phyloP scores from a whole-genome alignment of 2,797 vertebrate species.

The Mormyrus proboscirostris region DNA sequence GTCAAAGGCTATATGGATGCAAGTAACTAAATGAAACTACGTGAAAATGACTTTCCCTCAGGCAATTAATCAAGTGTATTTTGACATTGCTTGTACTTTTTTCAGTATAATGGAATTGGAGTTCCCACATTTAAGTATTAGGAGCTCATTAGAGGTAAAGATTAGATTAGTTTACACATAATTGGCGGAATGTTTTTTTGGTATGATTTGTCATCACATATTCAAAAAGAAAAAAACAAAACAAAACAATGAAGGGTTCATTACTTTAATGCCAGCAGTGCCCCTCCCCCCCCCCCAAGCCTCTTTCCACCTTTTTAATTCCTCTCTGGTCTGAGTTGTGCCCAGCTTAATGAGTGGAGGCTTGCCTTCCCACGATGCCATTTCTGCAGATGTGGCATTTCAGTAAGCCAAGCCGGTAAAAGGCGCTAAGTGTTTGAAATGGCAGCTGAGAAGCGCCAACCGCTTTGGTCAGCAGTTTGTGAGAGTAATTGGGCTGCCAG shows the following conservation, averaged over 20 bases:
- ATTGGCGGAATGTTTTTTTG: background rate
- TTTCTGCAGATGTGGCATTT: conserved; percentile 32
- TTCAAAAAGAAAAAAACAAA: background rate
- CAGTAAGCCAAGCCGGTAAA: conserved; percentile 25
- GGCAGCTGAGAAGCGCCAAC: conserved; percentile 26
- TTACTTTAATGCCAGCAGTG: conserved; percentile 8
- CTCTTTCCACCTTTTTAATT: conserved; percentile 22
- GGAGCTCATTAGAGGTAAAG: background rate
- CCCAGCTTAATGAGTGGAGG: conserved; percentile 23
- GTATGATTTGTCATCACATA: background rate
- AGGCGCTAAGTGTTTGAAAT: conserved; percentile 39
- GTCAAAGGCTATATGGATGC: background rate
- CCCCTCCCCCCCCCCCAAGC: background rate
- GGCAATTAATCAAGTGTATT: background rate
- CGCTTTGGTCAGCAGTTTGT: conserved; percentile 32
- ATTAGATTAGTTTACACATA: background rate
- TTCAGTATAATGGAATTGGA: background rate
- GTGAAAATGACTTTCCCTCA: background rate
- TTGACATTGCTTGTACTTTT: background rate
- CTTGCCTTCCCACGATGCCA: background rate
- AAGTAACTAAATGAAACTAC: background rate
- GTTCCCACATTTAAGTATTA: background rate
- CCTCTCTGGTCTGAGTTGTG: conserved; percentile 27
- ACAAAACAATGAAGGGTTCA: background rate
- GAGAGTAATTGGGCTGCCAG: conserved; percentile 25